These are phyloP conservation scores for Trichopria drosophilae DNA, from an alignment of 2,888 invertebrate genomes.

Conservation along the genomic window DNA sequence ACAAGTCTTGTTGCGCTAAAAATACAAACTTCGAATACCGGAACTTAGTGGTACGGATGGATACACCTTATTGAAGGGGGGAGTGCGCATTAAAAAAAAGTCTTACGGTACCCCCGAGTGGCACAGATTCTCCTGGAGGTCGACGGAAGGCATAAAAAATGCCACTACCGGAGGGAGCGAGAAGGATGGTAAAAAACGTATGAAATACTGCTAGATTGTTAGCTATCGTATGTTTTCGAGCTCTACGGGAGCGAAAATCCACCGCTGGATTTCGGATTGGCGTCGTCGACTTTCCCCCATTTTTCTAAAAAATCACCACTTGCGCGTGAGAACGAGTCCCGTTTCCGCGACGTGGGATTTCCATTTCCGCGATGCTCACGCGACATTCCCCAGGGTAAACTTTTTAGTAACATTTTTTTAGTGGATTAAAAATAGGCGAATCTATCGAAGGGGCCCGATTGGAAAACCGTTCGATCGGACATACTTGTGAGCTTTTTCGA, in stretches of 20 bases:
- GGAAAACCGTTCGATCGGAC: too few species aligned
- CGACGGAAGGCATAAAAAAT: too few species aligned
- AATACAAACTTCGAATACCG: too few species aligned
- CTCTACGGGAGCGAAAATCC: conserved; percentile 26
- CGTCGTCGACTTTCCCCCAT: too few species aligned
- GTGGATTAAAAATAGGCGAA: too few species aligned
- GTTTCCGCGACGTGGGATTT: conserved; percentile 41
- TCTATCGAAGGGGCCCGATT: too few species aligned
- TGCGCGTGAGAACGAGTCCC: conserved; percentile 39
- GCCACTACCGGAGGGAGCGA: conserved; percentile 9
- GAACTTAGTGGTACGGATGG: too few species aligned
- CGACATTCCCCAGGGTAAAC: conserved; percentile 25
- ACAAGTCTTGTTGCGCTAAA: too few species aligned
- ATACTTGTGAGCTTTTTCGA: too few species aligned
- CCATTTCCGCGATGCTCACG: conserved; percentile 29
- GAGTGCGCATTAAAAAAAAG: conserved; percentile 36
- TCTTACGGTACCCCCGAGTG: conserved; percentile 56
- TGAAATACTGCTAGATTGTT: conserved; percentile 53
- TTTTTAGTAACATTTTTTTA: too few species aligned
- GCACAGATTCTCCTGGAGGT: conserved; percentile 54
- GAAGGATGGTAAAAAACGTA: conserved; percentile 40
- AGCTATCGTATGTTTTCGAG: conserved; percentile 13
- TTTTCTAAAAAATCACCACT: conserved; percentile 35
- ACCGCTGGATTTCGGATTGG: too few species aligned
- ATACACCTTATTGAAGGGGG: conserved; percentile 50